Evolutionary conservation across 1,140 invertebrate genomes (phyloP).

Genomic region (Drosophila lacertosa): DNA sequence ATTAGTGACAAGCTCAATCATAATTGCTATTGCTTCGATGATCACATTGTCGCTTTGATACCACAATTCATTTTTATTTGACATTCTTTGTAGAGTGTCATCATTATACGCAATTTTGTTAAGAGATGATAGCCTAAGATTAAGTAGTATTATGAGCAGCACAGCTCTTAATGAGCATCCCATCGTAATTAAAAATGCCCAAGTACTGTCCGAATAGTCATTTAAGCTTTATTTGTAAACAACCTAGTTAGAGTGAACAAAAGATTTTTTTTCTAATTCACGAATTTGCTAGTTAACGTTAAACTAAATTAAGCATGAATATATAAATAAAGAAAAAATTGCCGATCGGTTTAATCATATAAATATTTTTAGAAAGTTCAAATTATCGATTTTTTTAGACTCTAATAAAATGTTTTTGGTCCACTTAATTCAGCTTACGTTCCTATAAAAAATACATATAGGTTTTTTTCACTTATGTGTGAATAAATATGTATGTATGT

Average conservation of each 20-base stretch:
- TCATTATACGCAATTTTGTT: slow-evolving; percentile 14
- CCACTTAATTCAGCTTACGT: no score
- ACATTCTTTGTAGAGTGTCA: neutral
- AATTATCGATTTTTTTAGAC: no score
- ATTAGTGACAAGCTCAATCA: slow-evolving; percentile 7
- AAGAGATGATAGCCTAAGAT: neutral
- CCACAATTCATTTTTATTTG: neutral
- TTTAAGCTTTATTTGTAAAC: neutral
- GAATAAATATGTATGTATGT: no score
- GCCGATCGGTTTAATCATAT: neutral
- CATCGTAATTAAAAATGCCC: slow-evolving; percentile 40
- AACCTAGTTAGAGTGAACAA: slow-evolving; percentile 19
- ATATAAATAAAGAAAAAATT: no score
- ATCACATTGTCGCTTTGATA: slow-evolving; percentile 4
- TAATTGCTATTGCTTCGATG: slow-evolving; percentile 6
- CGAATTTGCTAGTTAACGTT: neutral
- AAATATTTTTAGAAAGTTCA: neutral
- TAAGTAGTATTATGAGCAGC: slow-evolving; percentile 27
- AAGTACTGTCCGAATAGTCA: slow-evolving; percentile 35
- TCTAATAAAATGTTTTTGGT: no score
- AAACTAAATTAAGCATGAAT: no score
- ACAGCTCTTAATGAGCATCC: slow-evolving; percentile 23
- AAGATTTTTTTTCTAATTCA: slow-evolving; percentile 11
- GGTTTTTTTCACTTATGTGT: no score
- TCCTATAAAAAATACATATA: no score